phyloP scores from a whole-genome alignment of 1,140 invertebrate genomes.

The Ditylenchus dipsaci region DNA sequence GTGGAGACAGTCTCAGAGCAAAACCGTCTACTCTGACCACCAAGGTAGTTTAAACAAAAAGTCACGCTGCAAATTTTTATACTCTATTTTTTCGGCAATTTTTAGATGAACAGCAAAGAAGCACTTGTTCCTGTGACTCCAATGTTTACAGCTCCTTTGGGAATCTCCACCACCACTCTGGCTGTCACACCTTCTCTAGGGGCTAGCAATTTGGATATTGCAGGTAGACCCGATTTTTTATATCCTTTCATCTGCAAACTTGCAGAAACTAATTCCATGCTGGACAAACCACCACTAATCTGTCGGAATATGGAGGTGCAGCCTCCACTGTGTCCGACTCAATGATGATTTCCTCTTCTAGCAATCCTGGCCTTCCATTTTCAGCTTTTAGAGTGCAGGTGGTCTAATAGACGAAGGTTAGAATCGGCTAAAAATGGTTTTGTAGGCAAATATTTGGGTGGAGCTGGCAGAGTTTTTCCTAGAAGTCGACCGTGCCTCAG shows the following conservation, averaged over 20 bases:
- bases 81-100: too few species aligned
- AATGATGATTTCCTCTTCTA: constrained; percentile 40
- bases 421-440: neutral
- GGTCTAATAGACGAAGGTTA: neutral
- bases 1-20: neutral
- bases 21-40: constrained; percentile 1
- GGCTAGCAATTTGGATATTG: constrained; percentile 25
- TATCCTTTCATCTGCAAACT: constrained; percentile 1
- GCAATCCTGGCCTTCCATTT: constrained; percentile 25
- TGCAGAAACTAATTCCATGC: constrained; percentile 14
- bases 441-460: constrained; percentile 55
- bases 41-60: neutral
- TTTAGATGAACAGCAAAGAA: constrained; percentile 30
- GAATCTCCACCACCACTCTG: constrained; percentile 36
- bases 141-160: constrained; percentile 46
- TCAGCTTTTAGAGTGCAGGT: constrained; percentile 32
- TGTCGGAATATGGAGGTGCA: constrained; percentile 42
- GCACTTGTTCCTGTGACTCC: constrained; percentile 44
- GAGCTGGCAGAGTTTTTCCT: constrained; percentile 56
- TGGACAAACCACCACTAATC: constrained; percentile 27
- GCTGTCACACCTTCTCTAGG: constrained; percentile 13
- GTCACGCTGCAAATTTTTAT: too few species aligned
- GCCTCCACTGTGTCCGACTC: constrained; percentile 48
- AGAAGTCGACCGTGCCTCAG: constrained; percentile 39
- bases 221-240: constrained; percentile 22